phyloP scores from a whole-genome alignment of 1,140 invertebrate genomes.

The Chironomus striatipennis region DNA sequence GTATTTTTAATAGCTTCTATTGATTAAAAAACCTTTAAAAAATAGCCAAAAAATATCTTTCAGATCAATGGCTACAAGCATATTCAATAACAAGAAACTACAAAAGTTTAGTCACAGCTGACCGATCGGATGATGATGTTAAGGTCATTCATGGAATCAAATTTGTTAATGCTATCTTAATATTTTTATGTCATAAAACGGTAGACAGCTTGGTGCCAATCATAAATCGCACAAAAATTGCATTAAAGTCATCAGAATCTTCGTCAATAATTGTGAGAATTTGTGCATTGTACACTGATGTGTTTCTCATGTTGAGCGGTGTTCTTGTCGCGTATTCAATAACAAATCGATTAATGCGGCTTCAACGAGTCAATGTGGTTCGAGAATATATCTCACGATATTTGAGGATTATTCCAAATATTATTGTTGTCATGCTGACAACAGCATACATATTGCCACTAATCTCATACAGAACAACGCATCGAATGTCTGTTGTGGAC shows the following conservation, averaged over 20 bases:
- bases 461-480: constrained; percentile 50
- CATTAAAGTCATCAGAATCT: constrained; percentile 45
- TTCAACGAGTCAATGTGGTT: constrained; percentile 45
- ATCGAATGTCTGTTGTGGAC: constrained; percentile 55
- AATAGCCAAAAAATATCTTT: constrained; percentile 28
- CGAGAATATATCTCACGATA: constrained; percentile 54
- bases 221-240: constrained; percentile 52
- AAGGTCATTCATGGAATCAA: constrained; percentile 51
- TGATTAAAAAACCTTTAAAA: too few relatives aligned
- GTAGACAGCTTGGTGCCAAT: constrained; percentile 57
- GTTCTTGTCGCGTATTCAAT: constrained; percentile 52
- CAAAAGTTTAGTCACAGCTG: constrained; percentile 45
- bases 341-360: constrained; percentile 46
- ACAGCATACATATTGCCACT: constrained; percentile 53
- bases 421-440: constrained; percentile 53
- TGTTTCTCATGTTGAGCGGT: constrained; percentile 57
- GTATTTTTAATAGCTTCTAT: background rate
- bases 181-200: constrained; percentile 54
- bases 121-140: constrained; percentile 46
- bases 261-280: constrained; percentile 55
- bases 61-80: constrained; percentile 44
- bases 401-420: constrained; percentile 49
- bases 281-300: constrained; percentile 57
- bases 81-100: constrained; percentile 56
- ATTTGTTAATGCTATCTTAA: constrained; percentile 51